Evolutionary conservation across 2,888 invertebrate species (phyloP), one percentile per base, ranked within the genome.

Genomic region (Drosophila melanosoma): DNA sequence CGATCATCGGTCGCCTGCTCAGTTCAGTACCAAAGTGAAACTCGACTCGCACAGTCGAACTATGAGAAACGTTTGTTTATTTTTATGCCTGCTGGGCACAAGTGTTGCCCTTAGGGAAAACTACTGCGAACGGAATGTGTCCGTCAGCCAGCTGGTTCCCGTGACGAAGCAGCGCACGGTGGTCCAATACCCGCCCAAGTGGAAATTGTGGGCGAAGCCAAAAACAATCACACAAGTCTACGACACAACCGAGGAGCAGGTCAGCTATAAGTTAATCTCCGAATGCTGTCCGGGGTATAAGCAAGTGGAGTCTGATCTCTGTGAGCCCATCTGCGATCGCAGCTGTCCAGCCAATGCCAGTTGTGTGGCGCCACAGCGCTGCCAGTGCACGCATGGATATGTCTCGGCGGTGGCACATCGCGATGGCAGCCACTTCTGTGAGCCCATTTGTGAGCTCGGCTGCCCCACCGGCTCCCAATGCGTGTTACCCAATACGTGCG

Each of bases 321-420:
- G 91, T 53, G 91, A 89, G 56, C 91, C 92, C 10, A 49, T 80
- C 33, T 91, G 91, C 20, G 69, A 72, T 6, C 76, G 83, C 0
- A 90, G 84, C 11, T 91, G 91, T 26, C 91, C 91, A 0, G 72
- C 77, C 6, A 72, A 77, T 56, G 87, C 92, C 23, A 81, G 72
- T 26, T 91, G 91, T 54, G 85, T 87, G 15, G 90, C 88, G 1
- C 91, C 91, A 0, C 82, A 88, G 33, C 80, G 81, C 1, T 91
- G 91, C 51, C 82, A 90, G 53, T 91, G 91, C 68, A 68, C 65
- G 3, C 8, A 32, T 0, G 92, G 91, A 33, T 91, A 90, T 54
- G 65, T 91, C 1, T 81, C 90, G 1, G 81, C 76, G 1, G 53
- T 74, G n/a, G 72, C 78, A 1, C 71, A 73, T 52, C 74, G 58